Conservation (phyloP, 2,888 invertebrate species). For the Andrena bicolor region DNA sequence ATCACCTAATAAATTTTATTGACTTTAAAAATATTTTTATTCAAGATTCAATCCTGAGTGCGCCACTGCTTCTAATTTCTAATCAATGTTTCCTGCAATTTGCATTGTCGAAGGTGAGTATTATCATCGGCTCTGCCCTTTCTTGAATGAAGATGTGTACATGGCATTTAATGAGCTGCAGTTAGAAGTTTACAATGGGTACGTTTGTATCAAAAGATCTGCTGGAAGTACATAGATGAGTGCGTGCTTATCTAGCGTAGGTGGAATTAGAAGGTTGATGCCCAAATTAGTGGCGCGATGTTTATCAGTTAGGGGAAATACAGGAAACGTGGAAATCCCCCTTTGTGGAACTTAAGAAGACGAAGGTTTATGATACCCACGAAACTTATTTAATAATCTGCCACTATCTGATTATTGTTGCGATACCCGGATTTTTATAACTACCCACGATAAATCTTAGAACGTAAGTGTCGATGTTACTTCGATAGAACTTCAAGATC, state of each 20-base stretch:
- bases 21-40: no score
- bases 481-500: neutral
- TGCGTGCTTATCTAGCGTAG: neutral
- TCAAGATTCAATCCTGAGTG: neutral
- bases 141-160: no score
- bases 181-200: neutral
- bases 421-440: neutral
- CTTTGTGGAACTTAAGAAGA: neutral
- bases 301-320: neutral
- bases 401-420: no score
- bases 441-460: neutral
- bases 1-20: no score
- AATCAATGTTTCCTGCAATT: neutral
- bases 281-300: conserved; percentile 1
- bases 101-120: neutral
- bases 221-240: neutral
- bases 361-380: neutral
- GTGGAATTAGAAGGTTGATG: neutral
- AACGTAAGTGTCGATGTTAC: neutral
- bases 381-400: no score
- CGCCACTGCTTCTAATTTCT: neutral
- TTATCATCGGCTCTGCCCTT: no score
- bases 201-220: neutral
- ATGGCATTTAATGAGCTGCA: neutral
- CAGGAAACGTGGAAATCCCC: neutral